phyloP scores from a whole-genome alignment of 2,888 invertebrate species.

The Azorinus chamasolen region DNA sequence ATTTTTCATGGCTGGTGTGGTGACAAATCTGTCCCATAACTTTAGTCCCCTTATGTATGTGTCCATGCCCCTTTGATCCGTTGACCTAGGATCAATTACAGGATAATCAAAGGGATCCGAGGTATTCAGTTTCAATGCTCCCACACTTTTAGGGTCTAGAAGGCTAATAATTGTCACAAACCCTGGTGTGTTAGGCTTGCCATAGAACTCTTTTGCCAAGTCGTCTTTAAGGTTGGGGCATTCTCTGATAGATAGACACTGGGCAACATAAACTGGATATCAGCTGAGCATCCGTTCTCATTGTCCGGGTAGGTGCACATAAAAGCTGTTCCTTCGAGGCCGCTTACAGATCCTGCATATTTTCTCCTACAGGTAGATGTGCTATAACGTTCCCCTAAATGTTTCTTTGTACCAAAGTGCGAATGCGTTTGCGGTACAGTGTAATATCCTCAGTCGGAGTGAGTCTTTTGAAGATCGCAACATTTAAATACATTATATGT shows the following conservation, averaged over 20 bases:
- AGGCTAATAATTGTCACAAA: constrained; percentile 44
- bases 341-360: constrained; percentile 49
- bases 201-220: constrained; percentile 33
- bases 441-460: constrained; percentile 55
- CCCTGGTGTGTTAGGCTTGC: constrained; percentile 76
- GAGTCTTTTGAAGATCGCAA: constrained; percentile 50
- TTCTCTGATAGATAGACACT: constrained; percentile 26
- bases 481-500: constrained; percentile 47
- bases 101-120: constrained; percentile 93
- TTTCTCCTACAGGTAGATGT: constrained; percentile 80
- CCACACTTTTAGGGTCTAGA: constrained; percentile 90
- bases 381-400: constrained; percentile 79
- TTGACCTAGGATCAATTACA: constrained; percentile 94
- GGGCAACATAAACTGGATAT: constrained; percentile 50
- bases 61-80: constrained; percentile 88
- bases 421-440: constrained; percentile 72
- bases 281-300: constrained; percentile 42
- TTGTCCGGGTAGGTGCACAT: constrained; percentile 44
- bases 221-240: constrained; percentile 32
- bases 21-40: constrained; percentile 43
- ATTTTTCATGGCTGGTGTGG: constrained; percentile 51
- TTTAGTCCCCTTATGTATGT: constrained; percentile 46
- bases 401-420: constrained; percentile 84
- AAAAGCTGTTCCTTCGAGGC: constrained; percentile 45
- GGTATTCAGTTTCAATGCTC: constrained; percentile 92